A percentile compares a stretch with the other conserved stretches of the same genome.
Conservation (phyloP, 2,113 vertebrate genomes). For the Osmerus mordax region DNA sequence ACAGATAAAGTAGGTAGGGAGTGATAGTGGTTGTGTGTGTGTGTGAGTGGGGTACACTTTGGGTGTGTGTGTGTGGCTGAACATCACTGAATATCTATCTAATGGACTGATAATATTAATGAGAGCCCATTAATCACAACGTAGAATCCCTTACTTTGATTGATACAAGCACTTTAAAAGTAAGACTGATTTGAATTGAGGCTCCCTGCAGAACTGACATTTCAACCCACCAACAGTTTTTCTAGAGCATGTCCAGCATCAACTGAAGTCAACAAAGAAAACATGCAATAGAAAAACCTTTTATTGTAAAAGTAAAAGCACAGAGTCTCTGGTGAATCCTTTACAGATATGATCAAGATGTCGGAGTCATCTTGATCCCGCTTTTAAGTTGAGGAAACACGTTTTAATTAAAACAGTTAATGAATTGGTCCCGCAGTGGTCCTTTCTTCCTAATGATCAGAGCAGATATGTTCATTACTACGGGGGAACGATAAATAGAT, state of each 20-base stretch:
- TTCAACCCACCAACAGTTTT: constrained; percentile 19
- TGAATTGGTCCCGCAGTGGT: constrained; percentile 47
- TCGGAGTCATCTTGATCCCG: constrained; percentile 4
- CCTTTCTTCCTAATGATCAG: constrained; percentile 44
- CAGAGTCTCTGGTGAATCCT: not conserved
- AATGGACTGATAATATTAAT: constrained; percentile 67
- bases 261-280: too few relatives aligned
- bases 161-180: constrained; percentile 66
- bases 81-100: constrained; percentile 4
- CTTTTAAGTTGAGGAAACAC: constrained; percentile 15
- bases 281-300: too few relatives aligned
- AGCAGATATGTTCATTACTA: constrained; percentile 53
- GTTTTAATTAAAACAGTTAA: constrained; percentile 49
- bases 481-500: constrained; percentile 44
- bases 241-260: not conserved
- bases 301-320: not conserved
- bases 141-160: constrained; percentile 69
- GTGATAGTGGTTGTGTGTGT: not conserved
- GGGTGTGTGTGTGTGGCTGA: not conserved
- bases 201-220: constrained; percentile 47
- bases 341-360: not conserved
- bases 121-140: constrained; percentile 61
- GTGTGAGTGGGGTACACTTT: not conserved
- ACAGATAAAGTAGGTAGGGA: not conserved
- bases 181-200: constrained; percentile 58